A percentile compares a stretch with the other conserved stretches of the same genome.
phyloP scores from a whole-genome alignment of 2,113 vertebrate genomes.

The Phrynosoma platyrhinos region DNA sequence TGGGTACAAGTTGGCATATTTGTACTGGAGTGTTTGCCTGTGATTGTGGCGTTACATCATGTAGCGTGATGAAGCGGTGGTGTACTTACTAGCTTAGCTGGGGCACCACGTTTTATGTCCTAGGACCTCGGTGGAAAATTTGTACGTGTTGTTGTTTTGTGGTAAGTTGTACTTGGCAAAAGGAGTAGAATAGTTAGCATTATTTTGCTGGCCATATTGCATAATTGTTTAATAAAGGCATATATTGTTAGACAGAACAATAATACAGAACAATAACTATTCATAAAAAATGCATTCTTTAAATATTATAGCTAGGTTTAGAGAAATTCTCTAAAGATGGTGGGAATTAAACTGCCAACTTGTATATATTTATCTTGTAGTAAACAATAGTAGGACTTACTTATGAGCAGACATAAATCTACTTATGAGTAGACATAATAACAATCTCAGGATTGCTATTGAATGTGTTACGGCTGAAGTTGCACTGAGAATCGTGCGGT shows the following conservation, averaged over 20 bases:
- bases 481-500: neutral
- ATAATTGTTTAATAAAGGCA: neutral
- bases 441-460: neutral
- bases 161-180: neutral
- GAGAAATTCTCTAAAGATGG: neutral
- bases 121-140: neutral
- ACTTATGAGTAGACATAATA: neutral
- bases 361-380: neutral
- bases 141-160: neutral
- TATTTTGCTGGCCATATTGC: constrained; percentile 15
- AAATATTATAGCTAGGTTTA: neutral
- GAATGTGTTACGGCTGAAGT: neutral
- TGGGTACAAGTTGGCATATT: neutral
- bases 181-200: constrained; percentile 46
- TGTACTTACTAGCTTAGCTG: neutral
- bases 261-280: neutral
- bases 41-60: neutral
- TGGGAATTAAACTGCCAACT: neutral
- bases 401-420: neutral
- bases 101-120: neutral
- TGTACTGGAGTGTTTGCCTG: neutral
- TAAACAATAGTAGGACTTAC: neutral
- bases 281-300: neutral
- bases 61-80: neutral
- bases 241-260: neutral